Evolutionary conservation across 92 coral and sea anemone genomes (phyloP).

Genomic region (Zoanthus sansibaricus): DNA sequence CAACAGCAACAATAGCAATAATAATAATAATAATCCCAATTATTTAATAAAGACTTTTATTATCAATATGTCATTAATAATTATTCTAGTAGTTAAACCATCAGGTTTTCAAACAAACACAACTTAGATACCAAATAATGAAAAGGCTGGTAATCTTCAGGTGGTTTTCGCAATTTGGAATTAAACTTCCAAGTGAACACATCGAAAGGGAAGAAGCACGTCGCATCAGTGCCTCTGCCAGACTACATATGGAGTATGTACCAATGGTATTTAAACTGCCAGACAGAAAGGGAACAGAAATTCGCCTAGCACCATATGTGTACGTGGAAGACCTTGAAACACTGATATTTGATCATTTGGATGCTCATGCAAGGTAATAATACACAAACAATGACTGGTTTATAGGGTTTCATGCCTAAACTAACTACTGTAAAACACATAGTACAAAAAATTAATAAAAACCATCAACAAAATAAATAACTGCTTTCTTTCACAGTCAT

Average conservation of each 20-base stretch:
- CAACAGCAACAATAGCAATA: too few species aligned
- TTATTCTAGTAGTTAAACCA: neutral
- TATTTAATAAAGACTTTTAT: neutral
- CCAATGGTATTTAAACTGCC: constrained; percentile 18
- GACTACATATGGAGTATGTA: neutral
- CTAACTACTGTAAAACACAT: neutral
- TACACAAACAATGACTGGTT: neutral
- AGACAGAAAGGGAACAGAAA: constrained; percentile 19
- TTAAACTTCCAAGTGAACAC: constrained; percentile 25
- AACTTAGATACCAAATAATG: neutral
- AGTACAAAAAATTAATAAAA: neutral
- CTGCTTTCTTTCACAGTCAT: neutral
- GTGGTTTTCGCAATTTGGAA: constrained; percentile 2
- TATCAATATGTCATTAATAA: neutral
- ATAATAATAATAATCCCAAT: too few species aligned
- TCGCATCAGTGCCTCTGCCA: neutral
- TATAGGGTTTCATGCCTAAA: neutral
- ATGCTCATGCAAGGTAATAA: neutral
- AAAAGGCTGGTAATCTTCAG: constrained; percentile 4
- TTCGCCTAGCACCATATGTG: constrained; percentile 9
- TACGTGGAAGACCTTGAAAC: neutral
- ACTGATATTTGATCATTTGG: constrained; percentile 18
- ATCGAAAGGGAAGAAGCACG: neutral
- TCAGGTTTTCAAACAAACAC: neutral
- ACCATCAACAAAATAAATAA: neutral